Evolutionary conservation across 2,888 invertebrate species (phyloP).

Genomic region (Microctonus brassicae): DNA sequence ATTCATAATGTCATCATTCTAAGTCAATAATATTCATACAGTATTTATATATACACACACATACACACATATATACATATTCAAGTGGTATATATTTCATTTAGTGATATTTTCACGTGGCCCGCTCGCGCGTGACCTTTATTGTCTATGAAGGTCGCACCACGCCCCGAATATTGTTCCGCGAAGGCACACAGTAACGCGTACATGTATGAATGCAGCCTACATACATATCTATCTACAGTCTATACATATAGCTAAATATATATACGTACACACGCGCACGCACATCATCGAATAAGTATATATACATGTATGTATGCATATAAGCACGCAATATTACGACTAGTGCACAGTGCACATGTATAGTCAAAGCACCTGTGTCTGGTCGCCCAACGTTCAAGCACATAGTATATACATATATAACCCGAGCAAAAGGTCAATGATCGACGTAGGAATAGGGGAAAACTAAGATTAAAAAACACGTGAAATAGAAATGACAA

Average conservation of each 20-base stretch:
- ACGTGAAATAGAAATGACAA: not conserved
- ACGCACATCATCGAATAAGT: too few relatives aligned
- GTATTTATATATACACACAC: not conserved
- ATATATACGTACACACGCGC: not conserved
- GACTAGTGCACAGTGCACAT: not conserved
- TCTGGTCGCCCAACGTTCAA: not conserved
- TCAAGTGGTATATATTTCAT: not conserved
- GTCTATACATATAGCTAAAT: not conserved
- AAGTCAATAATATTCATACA: conserved; percentile 12
- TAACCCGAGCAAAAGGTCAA: conserved; percentile 28
- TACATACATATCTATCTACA: not conserved
- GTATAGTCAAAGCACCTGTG: conserved; percentile 30
- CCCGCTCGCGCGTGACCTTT: conserved; percentile 40
- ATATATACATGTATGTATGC: not conserved
- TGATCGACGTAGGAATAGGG: conserved; percentile 22
- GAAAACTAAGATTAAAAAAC: conserved; percentile 2
- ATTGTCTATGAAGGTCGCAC: conserved; percentile 45
- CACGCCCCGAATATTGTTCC: conserved; percentile 46
- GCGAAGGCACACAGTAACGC: conserved; percentile 13
- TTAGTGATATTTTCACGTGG: conserved; percentile 32
- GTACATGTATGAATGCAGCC: not conserved
- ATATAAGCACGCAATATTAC: not conserved
- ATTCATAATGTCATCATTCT: not conserved
- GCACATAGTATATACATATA: not conserved
- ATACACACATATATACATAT: conserved; percentile 2